Conservation (phyloP, 2,888 invertebrate genomes). For the Nasonovia ribisnigri region DNA sequence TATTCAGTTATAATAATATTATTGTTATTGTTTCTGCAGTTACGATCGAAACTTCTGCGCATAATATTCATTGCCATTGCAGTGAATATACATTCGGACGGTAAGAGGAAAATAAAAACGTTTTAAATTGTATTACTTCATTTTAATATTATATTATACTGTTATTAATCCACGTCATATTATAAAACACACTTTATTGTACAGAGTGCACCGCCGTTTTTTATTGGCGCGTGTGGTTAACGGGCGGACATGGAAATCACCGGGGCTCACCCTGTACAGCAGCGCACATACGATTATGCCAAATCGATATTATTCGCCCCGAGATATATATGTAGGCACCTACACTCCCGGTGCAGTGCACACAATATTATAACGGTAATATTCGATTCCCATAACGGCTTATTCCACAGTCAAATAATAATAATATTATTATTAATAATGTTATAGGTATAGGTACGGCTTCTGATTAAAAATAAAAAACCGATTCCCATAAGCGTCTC, state of each 20-base stretch:
- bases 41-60: neutral
- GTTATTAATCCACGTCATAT: neutral
- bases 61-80: neutral
- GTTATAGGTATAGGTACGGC: neutral
- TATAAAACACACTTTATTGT: neutral
- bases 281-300: neutral
- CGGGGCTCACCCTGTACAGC: neutral
- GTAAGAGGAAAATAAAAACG: neutral
- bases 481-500: neutral
- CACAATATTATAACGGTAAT: neutral
- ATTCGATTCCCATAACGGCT: neutral
- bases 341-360: neutral
- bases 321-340: neutral
- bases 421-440: slow-evolving; percentile 14
- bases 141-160: neutral
- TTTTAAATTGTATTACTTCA: neutral
- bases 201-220: neutral
- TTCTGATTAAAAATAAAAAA: neutral
- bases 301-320: neutral
- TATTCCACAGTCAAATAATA: neutral
- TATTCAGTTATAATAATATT: neutral
- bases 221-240: neutral
- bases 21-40: neutral
- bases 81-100: neutral
- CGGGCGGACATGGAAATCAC: neutral